Percentiles rank a stretch among this genome's conserved stretches.
Evolutionary conservation across 2,888 invertebrate genomes (phyloP).

Genomic region (Thumatha senex): DNA sequence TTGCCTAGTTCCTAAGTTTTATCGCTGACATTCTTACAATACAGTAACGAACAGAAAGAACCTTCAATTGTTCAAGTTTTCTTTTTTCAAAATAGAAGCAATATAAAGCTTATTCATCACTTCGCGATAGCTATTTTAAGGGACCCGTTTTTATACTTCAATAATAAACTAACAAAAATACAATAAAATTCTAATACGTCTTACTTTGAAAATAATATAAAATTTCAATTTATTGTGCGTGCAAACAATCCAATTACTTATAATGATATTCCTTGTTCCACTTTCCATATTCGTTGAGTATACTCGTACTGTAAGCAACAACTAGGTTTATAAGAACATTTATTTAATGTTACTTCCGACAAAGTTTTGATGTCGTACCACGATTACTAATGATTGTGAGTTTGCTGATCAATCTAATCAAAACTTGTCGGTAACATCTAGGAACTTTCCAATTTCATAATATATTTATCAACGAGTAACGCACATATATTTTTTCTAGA

Average conservation of each 20-base stretch:
- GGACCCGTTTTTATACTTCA: conserved; percentile 23
- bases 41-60: too few species aligned
- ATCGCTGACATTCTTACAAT: too few species aligned
- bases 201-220: neutral
- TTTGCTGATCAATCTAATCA: conserved; percentile 26
- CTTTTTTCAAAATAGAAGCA: too few species aligned
- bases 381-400: conserved; percentile 20
- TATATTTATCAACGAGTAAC: neutral
- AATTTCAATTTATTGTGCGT: conserved; percentile 30
- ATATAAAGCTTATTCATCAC: conserved; percentile 14
- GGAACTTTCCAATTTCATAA: conserved; percentile 14
- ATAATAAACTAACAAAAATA: conserved; percentile 4
- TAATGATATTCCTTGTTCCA: conserved; percentile 21
- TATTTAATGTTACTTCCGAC: conserved; percentile 10
- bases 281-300: conserved; percentile 16
- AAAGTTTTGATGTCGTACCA: conserved; percentile 18
- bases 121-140: conserved; percentile 44
- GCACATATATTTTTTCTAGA: neutral
- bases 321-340: conserved; percentile 1
- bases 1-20: too few species aligned
- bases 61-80: too few species aligned
- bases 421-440: conserved; percentile 24
- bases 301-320: neutral
- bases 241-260: conserved; percentile 21
- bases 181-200: neutral